Base-by-base conservation (phyloP, 1,140 invertebrate species). In the Dinoponera quadriceps region DNA sequence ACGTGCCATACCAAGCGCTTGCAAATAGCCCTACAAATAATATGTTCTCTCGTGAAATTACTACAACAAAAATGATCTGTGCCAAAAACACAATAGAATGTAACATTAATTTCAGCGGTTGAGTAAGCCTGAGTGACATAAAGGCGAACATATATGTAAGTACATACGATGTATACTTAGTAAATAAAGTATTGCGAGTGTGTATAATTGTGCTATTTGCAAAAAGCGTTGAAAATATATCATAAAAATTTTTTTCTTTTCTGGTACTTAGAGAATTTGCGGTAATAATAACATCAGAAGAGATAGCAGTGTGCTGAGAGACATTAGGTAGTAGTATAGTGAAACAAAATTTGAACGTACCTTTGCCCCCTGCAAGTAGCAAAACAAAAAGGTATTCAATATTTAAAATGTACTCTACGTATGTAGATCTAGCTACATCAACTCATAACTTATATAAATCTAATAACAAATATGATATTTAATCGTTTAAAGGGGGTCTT, bases 1-100 rank as follows among this genome's bases (percentile, higher is more conserved):
- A 89, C 98, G 95, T 5, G 98, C 98, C 97, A 99, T 98, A 86
- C 98, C 99, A 78, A 99, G 95, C 71, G 98, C 98, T 96, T 97
- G 98, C 57, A 99, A 93, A 92, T 99, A 99, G 14, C 98, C 98
- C 98, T 98, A 93, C 86, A 95, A 94, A 83, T 74, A 78, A 88
- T 59, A 33, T 14, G 49, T 80, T 63, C 11, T 63, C 11, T 63
- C 59, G 48, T 49, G 25, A 16, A 14, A 69, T 51, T 22, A 51
- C 57, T 33, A 16, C 7, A 51, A 20, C 4, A 57, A 25, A 16
- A 7, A 22, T 60, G 63, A 48, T 73, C 63, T 82, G 65, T 44
- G 20, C 48, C 68, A 81, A 63, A 20, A 29, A 65, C 59, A 83
- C n/a, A 82, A 69, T 66, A 69, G 81, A 83, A 81, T 85, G 16